A percentile compares a stretch with the other conserved stretches of the same genome.
These are phyloP conservation scores for Spialia ferax DNA, from an alignment of 2,888 invertebrate genomes.

Conservation along the genomic window DNA sequence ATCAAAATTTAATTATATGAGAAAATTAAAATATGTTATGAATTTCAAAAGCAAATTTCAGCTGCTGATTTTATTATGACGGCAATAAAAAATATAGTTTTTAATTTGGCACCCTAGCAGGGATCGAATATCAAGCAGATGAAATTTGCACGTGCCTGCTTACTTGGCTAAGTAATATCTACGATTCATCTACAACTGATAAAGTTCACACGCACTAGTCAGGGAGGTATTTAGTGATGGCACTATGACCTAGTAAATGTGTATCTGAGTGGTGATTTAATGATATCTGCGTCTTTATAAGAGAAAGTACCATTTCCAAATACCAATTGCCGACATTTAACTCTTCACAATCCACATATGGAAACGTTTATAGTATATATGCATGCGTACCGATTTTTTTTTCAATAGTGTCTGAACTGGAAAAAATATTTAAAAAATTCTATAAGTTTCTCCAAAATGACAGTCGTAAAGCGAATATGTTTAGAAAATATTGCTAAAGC, in stretches of 20 bases:
- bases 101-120: too few species aligned
- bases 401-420: constrained; percentile 71
- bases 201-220: constrained; percentile 9
- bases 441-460: constrained; percentile 56
- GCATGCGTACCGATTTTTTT: constrained; percentile 79
- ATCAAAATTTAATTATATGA: constrained; percentile 1
- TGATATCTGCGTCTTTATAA: neutral
- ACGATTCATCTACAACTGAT: constrained; percentile 10
- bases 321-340: constrained; percentile 12
- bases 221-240: constrained; percentile 26
- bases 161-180: neutral
- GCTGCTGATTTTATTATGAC: neutral
- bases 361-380: constrained; percentile 48
- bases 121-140: constrained; percentile 1
- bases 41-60: constrained; percentile 18
- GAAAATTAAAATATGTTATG: constrained; percentile 19
- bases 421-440: constrained; percentile 67
- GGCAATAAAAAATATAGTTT: too few species aligned
- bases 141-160: constrained; percentile 12
- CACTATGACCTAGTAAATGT: constrained; percentile 1
- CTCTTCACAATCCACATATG: constrained; percentile 12
- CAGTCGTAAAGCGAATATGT: constrained; percentile 54
- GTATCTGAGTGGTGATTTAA: neutral
- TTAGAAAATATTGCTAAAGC: constrained; percentile 62
- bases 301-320: constrained; percentile 34